These are phyloP conservation scores for Periophthalmodon schlosseri DNA, from an alignment of 2,113 vertebrate species.

Conservation along the genomic window DNA sequence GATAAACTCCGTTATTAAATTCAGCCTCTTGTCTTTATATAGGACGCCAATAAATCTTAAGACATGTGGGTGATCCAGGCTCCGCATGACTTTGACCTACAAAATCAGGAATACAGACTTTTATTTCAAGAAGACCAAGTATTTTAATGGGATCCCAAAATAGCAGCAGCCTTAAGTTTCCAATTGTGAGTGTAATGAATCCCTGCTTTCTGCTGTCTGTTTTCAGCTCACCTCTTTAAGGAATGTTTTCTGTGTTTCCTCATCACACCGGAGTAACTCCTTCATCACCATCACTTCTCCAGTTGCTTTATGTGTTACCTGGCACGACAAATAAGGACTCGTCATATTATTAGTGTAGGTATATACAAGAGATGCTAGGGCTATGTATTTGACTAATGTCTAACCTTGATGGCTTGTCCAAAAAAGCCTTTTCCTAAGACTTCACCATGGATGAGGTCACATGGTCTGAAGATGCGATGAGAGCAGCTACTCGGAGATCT, in stretches of 20 bases:
- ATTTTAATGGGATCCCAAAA: slow-evolving; percentile 4
- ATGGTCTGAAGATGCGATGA: slow-evolving; percentile 95
- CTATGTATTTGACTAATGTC: slow-evolving; percentile 6
- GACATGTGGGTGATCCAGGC: slow-evolving; percentile 92
- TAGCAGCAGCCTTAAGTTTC: slow-evolving; percentile 22
- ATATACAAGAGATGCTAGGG: too few relatives aligned
- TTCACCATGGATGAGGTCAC: slow-evolving; percentile 93
- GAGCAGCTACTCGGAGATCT: slow-evolving; percentile 88
- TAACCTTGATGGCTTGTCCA: slow-evolving; percentile 95
- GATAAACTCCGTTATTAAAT: slow-evolving; percentile 94
- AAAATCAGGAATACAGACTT: not conserved
- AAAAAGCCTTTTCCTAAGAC: slow-evolving; percentile 97
- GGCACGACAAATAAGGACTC: slow-evolving; percentile 23
- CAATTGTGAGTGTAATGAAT: slow-evolving; percentile 27
- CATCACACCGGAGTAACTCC: slow-evolving; percentile 95
- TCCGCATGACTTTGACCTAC: slow-evolving; percentile 97
- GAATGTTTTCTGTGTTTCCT: slow-evolving; percentile 97
- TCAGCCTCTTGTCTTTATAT: slow-evolving; percentile 96
- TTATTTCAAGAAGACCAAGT: not conserved
- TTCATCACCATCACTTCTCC: slow-evolving; percentile 99
- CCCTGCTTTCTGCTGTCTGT: slow-evolving; percentile 14
- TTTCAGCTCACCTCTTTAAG: slow-evolving; percentile 85
- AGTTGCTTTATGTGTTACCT: slow-evolving; percentile 96
- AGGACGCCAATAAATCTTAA: slow-evolving; percentile 95
- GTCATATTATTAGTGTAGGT: not conserved